phyloP scores from a whole-genome alignment of 2,113 vertebrate species.

The Ancistrus triradiatus region DNA sequence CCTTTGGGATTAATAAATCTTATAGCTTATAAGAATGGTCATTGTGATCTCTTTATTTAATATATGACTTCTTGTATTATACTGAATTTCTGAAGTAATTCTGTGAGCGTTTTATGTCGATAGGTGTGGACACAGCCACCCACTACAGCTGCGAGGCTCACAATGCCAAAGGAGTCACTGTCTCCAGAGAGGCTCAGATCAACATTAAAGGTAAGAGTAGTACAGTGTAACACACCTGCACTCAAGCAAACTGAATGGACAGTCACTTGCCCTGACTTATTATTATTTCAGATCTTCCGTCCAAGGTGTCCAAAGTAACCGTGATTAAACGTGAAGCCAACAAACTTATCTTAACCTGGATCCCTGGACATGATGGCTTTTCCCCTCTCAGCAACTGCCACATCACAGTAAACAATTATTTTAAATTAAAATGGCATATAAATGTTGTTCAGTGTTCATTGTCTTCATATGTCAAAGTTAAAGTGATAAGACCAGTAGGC shows the following conservation, averaged over 20 bases:
- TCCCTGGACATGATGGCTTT: conserved; percentile 81
- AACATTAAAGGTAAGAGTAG: conserved; percentile 96
- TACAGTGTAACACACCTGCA: too few species aligned
- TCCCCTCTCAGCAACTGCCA: conserved; percentile 75
- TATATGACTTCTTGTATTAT: too few species aligned
- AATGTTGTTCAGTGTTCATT: too few species aligned
- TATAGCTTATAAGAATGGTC: too few species aligned
- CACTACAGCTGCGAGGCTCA: conserved; percentile 88
- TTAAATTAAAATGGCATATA: too few species aligned
- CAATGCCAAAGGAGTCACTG: conserved; percentile 80
- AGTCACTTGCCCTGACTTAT: neutral
- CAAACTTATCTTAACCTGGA: conserved; percentile 76
- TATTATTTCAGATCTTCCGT: conserved; percentile 56
- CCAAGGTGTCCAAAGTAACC: conserved; percentile 56
- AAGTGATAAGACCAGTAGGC: too few species aligned
- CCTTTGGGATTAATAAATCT: too few species aligned
- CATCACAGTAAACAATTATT: conserved; percentile 70
- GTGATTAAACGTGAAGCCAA: conserved; percentile 67
- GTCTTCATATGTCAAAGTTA: too few species aligned
- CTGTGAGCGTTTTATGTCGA: too few species aligned
- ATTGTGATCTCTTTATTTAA: too few species aligned
- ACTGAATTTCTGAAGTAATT: neutral
- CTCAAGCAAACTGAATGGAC: too few species aligned
- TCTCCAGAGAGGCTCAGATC: conserved; percentile 76
- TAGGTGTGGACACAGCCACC: conserved; percentile 73